A percentile compares a stretch with the other conserved stretches of the same genome.
Evolutionary conservation across 2,797 vertebrate species (phyloP).

Genomic region (Epinephelus awoara): DNA sequence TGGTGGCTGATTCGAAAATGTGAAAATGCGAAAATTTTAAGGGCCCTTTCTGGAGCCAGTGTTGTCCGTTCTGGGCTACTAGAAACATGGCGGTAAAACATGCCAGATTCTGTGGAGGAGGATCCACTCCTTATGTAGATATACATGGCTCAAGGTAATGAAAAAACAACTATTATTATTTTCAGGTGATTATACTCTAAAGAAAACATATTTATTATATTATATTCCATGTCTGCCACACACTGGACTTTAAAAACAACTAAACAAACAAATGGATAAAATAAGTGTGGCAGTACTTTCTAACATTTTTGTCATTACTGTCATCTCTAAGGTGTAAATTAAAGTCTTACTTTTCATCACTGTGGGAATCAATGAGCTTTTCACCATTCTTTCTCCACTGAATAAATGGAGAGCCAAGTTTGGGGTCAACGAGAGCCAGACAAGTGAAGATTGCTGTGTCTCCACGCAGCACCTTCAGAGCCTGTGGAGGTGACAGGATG

Average conservation of each 20-base stretch:
- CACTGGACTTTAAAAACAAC: background rate
- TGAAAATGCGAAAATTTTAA: no score
- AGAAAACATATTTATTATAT: no score
- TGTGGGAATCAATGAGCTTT: slow-evolving; percentile 83
- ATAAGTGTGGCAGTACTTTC: background rate
- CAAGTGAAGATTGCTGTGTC: slow-evolving; percentile 87
- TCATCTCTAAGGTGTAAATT: background rate
- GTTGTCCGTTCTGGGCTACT: no score
- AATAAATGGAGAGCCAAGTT: slow-evolving; percentile 76
- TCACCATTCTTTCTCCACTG: slow-evolving; percentile 86
- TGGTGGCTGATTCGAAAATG: no score
- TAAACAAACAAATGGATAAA: background rate
- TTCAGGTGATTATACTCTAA: no score
- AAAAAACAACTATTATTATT: no score
- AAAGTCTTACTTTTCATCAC: slow-evolving; percentile 88
- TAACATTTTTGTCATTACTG: background rate
- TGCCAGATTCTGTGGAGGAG: no score
- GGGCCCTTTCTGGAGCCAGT: no score
- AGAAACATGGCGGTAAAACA: no score
- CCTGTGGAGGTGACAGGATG: slow-evolving; percentile 84
- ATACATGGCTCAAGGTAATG: no score
- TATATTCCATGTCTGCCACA: no score
- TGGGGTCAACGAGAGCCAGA: slow-evolving; percentile 83
- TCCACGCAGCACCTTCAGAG: slow-evolving; percentile 84
- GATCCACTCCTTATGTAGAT: no score